Conservation (phyloP, 2,113 vertebrate genomes). For the Odocoileus virginianus region DNA sequence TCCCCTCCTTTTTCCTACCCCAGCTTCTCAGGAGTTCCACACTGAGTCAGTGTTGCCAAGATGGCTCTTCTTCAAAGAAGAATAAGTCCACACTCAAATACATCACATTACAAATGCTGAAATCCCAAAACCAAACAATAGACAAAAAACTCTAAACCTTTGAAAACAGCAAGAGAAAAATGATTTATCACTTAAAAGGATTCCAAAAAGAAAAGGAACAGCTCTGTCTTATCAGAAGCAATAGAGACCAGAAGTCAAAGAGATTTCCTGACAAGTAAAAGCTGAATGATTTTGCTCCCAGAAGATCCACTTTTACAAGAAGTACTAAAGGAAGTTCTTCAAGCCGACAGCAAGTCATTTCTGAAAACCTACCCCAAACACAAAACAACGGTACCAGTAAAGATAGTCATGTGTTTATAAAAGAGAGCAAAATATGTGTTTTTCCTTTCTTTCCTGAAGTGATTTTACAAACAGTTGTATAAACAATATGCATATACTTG, state of each 20-base stretch:
- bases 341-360: neutral
- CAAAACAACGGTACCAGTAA: neutral
- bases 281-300: neutral
- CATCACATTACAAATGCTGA: neutral
- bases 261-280: neutral
- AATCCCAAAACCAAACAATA: neutral
- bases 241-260: neutral
- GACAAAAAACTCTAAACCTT: neutral
- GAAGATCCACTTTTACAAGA: neutral
- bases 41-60: neutral
- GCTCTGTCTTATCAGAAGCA: neutral
- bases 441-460: neutral
- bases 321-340: neutral
- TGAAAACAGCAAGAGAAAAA: neutral
- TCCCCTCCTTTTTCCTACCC: accelerated
- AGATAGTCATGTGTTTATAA: neutral
- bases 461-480: neutral
- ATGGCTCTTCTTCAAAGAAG: neutral
- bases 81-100: neutral
- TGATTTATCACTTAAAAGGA: neutral
- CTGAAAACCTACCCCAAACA: neutral
- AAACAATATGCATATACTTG: neutral
- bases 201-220: neutral
- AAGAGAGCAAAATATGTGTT: neutral
- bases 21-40: neutral